These are phyloP conservation scores for Erynnis tages DNA, from an alignment of 2,888 invertebrate species.

Conservation along the genomic window DNA sequence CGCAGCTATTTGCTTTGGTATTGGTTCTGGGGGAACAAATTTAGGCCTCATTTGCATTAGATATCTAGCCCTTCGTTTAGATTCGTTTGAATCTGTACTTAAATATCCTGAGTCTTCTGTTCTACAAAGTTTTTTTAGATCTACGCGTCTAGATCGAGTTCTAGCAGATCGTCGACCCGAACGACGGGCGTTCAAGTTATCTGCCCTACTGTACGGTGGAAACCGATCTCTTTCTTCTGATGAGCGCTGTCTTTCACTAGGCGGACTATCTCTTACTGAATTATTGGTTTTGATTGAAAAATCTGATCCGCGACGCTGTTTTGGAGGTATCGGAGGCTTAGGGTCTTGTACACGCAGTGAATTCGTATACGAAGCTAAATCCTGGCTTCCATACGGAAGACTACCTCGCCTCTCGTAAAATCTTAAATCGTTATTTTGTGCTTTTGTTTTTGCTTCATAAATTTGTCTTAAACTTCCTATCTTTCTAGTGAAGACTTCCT, in stretches of 20 bases:
- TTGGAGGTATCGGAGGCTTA: slow-evolving; percentile 71
- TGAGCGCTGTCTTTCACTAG: slow-evolving; percentile 55
- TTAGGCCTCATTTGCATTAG: slow-evolving; percentile 70
- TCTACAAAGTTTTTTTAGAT: slow-evolving; percentile 64
- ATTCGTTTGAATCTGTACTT: slow-evolving; percentile 90
- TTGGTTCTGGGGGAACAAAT: slow-evolving; percentile 47
- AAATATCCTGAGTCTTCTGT: slow-evolving; percentile 91
- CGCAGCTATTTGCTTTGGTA: slow-evolving; percentile 39
- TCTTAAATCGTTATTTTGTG: slow-evolving; percentile 48
- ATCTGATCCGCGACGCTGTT: slow-evolving; percentile 56
- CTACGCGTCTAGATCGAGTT: slow-evolving; percentile 66
- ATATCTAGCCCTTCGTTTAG: slow-evolving; percentile 73
- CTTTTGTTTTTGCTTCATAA: slow-evolving; percentile 86
- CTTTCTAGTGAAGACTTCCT: slow-evolving; percentile 75
- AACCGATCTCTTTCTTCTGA: slow-evolving; percentile 68
- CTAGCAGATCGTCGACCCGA: slow-evolving; percentile 67
- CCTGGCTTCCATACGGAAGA: slow-evolving; percentile 56
- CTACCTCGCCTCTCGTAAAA: slow-evolving; percentile 65
- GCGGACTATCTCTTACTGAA: slow-evolving; percentile 54
- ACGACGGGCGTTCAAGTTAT: slow-evolving; percentile 59
- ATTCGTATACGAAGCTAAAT: slow-evolving; percentile 55
- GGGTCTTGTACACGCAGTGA: slow-evolving; percentile 56
- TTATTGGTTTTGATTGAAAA: slow-evolving; percentile 49
- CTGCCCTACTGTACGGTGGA: slow-evolving; percentile 54
- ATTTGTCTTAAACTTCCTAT: slow-evolving; percentile 89